phyloP scores from a whole-genome alignment of 2,888 invertebrate species.

The Cerceris rybyensis region DNA sequence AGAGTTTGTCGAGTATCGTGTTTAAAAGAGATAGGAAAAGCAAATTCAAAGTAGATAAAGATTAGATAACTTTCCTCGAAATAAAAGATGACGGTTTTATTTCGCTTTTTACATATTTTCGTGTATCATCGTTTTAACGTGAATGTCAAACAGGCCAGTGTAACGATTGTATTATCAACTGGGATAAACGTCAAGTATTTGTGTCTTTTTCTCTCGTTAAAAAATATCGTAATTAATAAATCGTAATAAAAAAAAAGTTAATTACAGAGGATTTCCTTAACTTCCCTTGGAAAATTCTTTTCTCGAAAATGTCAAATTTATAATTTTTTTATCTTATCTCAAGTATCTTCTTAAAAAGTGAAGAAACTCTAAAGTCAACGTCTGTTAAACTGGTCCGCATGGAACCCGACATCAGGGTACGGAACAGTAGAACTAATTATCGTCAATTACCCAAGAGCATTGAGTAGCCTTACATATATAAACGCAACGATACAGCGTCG shows the following conservation, averaged over 20 bases:
- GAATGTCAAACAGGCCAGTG: background rate
- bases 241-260: too few species aligned
- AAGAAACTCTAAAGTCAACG: slow-evolving; percentile 10
- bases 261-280: too few species aligned
- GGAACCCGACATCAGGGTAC: slow-evolving; percentile 20
- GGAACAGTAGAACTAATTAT: slow-evolving; percentile 72
- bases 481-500: slow-evolving; percentile 14
- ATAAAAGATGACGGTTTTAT: background rate
- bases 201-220: too few species aligned
- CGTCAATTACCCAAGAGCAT: slow-evolving; percentile 68
- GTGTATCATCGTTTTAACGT: background rate
- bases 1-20: slow-evolving; percentile 11
- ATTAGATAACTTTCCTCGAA: slow-evolving; percentile 40
- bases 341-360: background rate
- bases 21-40: slow-evolving; percentile 44
- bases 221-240: too few species aligned
- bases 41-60: slow-evolving; percentile 37
- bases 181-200: too few species aligned
- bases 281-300: too few species aligned
- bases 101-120: background rate
- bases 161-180: too few species aligned
- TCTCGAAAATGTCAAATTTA: too few species aligned
- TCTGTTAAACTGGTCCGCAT: slow-evolving; percentile 26
- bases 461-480: slow-evolving; percentile 22
- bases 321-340: background rate